Evolutionary conservation across 2,888 invertebrate genomes (phyloP).

Genomic region (Selenia dentaria): DNA sequence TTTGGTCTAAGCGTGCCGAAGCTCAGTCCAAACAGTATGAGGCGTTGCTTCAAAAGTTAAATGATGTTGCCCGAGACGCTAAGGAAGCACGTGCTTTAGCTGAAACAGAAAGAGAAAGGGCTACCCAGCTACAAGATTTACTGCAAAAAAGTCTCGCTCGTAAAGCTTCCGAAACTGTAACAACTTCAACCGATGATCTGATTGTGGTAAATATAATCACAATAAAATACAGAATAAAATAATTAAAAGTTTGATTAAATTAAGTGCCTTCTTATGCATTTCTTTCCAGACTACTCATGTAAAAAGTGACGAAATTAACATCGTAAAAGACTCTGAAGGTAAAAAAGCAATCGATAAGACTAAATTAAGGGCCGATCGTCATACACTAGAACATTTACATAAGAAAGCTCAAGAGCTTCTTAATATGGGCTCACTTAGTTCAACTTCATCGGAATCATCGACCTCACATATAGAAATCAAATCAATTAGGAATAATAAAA

Average conservation of each 20-base stretch:
- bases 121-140: constrained; percentile 54
- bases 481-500: constrained; percentile 27
- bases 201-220: constrained; percentile 11
- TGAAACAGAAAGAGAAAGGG: constrained; percentile 58
- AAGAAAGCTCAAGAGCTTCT: constrained; percentile 73
- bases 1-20: constrained; percentile 67
- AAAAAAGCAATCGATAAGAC: constrained; percentile 35
- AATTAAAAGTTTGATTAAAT: no score
- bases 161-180: constrained; percentile 32
- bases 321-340: constrained; percentile 25
- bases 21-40: constrained; percentile 68
- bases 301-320: constrained; percentile 17
- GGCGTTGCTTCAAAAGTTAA: constrained; percentile 62
- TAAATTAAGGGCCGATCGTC: constrained; percentile 45
- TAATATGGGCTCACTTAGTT: constrained; percentile 58
- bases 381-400: constrained; percentile 67
- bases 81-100: constrained; percentile 60
- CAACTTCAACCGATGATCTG: constrained; percentile 33
- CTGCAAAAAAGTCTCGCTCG: constrained; percentile 51
- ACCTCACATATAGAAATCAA: constrained; percentile 29
- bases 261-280: no score
- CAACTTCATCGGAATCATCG: constrained; percentile 64
- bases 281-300: constrained; percentile 22
- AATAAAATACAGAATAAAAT: neutral
- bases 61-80: constrained; percentile 63